phyloP scores from a whole-genome alignment of 1,140 invertebrate species.

The Bicyclus anynana region DNA sequence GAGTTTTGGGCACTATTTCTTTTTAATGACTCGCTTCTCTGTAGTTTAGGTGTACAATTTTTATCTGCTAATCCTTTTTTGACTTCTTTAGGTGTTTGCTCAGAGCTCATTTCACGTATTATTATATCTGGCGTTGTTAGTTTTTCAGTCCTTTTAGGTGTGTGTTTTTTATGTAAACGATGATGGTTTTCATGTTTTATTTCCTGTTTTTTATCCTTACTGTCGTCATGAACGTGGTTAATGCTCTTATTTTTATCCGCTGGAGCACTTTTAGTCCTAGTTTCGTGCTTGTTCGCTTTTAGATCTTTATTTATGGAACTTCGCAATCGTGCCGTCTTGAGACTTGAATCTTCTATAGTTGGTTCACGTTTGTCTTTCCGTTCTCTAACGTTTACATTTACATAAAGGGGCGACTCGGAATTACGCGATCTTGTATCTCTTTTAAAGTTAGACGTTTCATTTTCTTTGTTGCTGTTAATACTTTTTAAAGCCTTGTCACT shows the following conservation, averaged over 20 bases:
- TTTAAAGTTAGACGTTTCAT: neutral
- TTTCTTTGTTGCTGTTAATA: slow-evolving; percentile 18
- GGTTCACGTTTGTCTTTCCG: neutral
- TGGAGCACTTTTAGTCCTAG: neutral
- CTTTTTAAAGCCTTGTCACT: slow-evolving; percentile 5
- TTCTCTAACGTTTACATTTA: slow-evolving; percentile 9
- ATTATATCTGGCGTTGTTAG: slow-evolving; percentile 23
- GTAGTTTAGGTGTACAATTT: neutral
- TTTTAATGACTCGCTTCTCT: neutral
- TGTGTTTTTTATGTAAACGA: slow-evolving; percentile 1
- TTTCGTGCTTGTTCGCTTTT: slow-evolving; percentile 4
- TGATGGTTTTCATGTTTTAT: slow-evolving; percentile 7
- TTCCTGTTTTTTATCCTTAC: slow-evolving; percentile 9
- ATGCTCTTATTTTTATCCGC: neutral
- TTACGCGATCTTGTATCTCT: slow-evolving; percentile 1
- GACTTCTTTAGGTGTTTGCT: neutral
- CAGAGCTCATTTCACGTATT: neutral
- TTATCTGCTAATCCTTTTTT: slow-evolving; percentile 4
- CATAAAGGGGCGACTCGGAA: slow-evolving; percentile 13
- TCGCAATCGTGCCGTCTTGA: neutral
- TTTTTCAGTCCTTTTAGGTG: slow-evolving; percentile 27
- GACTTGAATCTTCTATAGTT: neutral
- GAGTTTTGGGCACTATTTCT: slow-evolving; percentile 5
- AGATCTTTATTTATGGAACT: neutral
- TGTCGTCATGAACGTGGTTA: neutral